These are phyloP conservation scores for Acropora tenuis DNA, from an alignment of 64 coral and sea anemone species.

Conservation along the genomic window DNA sequence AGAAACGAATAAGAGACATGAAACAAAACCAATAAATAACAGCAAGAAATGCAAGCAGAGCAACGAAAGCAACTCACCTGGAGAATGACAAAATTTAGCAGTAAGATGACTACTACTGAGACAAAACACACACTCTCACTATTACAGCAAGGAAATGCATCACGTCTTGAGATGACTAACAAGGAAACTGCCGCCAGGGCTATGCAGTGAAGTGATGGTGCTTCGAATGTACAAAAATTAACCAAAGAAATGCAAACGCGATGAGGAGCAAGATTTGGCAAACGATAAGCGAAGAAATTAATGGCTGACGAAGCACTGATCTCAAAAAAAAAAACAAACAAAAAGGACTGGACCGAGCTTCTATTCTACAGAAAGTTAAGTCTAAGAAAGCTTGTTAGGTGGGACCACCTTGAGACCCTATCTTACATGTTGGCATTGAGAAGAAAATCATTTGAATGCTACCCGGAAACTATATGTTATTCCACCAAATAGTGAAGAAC, in stretches of 20 bases:
- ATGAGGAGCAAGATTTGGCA: no score
- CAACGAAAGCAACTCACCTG: conserved; percentile 41
- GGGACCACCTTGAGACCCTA: no score
- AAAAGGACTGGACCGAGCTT: no score
- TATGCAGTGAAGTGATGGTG: neutral
- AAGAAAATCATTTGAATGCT: no score
- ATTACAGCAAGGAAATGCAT: neutral
- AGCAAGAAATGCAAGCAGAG: neutral
- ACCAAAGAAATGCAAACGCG: neutral
- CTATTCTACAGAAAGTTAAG: no score
- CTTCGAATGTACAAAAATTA: neutral
- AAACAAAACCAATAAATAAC: neutral
- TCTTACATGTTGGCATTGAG: no score
- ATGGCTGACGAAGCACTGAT: no score
- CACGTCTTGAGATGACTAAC: neutral
- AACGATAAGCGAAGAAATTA: no score
- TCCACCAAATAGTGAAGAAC: no score
- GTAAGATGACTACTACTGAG: neutral
- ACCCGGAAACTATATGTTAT: no score
- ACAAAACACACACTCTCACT: neutral
- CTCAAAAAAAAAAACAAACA: no score
- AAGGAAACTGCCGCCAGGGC: neutral
- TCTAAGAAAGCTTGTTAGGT: no score
- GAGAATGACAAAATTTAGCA: neutral
- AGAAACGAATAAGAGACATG: neutral